A percentile compares a stretch with the other conserved stretches of the same genome.
These are phyloP conservation scores for Mesitornis unicolor DNA, from an alignment of 2,113 vertebrate genomes.

Conservation along the genomic window DNA sequence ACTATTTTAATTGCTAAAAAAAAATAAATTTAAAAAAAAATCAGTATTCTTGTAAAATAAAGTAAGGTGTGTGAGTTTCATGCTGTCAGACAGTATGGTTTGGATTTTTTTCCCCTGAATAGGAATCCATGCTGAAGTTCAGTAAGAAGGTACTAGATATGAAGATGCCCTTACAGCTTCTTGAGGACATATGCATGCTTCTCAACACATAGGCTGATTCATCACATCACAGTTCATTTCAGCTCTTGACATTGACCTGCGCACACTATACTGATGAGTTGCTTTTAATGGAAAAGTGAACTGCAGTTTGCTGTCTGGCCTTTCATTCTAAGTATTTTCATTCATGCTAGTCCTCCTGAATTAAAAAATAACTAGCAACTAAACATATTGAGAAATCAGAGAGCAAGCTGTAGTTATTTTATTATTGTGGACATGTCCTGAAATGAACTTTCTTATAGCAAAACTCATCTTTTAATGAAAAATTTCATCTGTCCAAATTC, in stretches of 20 bases:
- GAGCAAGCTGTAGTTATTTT: background rate
- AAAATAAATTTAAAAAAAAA: background rate
- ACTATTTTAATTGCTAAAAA: background rate
- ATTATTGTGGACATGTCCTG: background rate
- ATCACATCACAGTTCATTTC: background rate
- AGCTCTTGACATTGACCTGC: background rate
- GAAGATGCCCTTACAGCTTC: background rate
- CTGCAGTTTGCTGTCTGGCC: background rate
- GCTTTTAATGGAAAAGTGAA: background rate
- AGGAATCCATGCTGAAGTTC: background rate
- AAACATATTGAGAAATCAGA: background rate
- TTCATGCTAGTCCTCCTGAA: background rate
- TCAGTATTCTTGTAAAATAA: background rate
- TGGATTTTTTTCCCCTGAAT: background rate
- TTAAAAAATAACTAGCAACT: background rate
- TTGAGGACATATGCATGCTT: background rate
- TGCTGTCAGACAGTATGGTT: background rate
- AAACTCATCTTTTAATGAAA: background rate
- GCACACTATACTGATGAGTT: rapidly evolving
- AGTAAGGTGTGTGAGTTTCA: background rate
- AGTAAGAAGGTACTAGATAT: background rate
- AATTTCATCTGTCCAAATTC: background rate
- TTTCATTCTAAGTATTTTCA: background rate
- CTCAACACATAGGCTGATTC: background rate
- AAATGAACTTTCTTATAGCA: background rate